Evolutionary conservation across 2,113 vertebrate genomes (phyloP).

Genomic region (Suricata suricatta): DNA sequence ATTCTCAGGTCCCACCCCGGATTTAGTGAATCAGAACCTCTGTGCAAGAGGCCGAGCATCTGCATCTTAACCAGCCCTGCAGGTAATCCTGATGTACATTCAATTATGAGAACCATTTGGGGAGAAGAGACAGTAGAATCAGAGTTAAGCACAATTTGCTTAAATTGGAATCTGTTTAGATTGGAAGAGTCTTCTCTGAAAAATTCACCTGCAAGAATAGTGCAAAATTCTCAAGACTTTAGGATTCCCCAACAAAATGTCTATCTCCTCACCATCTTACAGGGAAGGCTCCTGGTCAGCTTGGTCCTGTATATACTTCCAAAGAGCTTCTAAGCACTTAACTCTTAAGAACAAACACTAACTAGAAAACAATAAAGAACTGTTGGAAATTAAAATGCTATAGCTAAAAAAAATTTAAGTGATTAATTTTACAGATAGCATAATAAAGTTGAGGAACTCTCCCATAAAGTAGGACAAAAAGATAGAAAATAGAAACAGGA

Average conservation of each 20-base stretch:
- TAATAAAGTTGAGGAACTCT: neutral
- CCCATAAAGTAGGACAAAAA: neutral
- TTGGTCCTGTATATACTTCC: neutral
- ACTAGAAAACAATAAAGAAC: neutral
- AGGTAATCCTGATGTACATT: fast-evolving
- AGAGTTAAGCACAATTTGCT: neutral
- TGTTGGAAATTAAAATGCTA: neutral
- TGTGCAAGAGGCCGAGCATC: too few relatives aligned
- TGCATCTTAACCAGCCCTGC: neutral
- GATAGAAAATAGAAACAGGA: neutral
- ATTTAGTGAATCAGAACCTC: neutral
- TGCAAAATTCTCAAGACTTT: neutral
- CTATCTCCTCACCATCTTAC: neutral
- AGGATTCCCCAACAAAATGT: neutral
- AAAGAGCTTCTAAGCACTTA: neutral
- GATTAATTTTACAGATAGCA: neutral
- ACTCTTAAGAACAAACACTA: neutral
- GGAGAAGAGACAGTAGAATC: neutral
- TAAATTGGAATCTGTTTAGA: too few relatives aligned
- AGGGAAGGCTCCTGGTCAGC: neutral
- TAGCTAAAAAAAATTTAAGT: neutral
- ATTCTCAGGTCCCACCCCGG: too few relatives aligned
- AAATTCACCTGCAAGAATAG: neutral
- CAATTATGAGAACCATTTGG: neutral
- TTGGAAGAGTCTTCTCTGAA: neutral